Conservation (phyloP, 2,888 invertebrate species). For the Ectemnius continuus region DNA sequence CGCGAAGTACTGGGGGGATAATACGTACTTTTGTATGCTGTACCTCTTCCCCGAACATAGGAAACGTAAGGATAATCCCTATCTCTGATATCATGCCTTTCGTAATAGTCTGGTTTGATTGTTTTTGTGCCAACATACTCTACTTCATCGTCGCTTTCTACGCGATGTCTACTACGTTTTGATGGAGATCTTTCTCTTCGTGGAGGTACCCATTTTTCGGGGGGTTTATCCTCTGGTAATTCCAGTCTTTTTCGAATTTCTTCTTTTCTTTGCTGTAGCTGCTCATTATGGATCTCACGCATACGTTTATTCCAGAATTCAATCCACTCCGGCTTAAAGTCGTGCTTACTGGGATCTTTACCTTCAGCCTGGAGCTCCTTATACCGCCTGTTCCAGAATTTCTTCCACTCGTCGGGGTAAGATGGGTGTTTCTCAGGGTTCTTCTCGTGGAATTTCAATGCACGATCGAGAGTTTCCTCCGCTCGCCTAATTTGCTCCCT, state of each 20-base stretch:
- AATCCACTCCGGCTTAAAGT: constrained; percentile 95
- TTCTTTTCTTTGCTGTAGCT: constrained; percentile 83
- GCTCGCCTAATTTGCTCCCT: constrained; percentile 76
- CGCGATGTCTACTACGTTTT: constrained; percentile 54
- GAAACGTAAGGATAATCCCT: constrained; percentile 58
- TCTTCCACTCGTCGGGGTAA: constrained; percentile 94
- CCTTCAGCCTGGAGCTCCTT: constrained; percentile 87
- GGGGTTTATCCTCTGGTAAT: constrained; percentile 78
- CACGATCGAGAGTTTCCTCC: constrained; percentile 82
- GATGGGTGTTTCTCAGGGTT: constrained; percentile 93
- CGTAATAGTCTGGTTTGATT: constrained; percentile 68
- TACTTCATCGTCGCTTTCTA: constrained; percentile 75
- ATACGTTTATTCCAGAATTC: constrained; percentile 90
- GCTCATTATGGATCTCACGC: constrained; percentile 87
- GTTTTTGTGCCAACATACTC: constrained; percentile 71
- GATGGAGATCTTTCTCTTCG: constrained; percentile 58
- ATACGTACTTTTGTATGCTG: constrained; percentile 56
- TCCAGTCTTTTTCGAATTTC: constrained; percentile 84
- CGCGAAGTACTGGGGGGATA: constrained; percentile 55
- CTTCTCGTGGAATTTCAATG: constrained; percentile 87
- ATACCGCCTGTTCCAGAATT: constrained; percentile 91
- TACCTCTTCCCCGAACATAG: constrained; percentile 58
- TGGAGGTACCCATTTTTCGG: constrained; percentile 58
- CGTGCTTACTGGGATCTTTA: constrained; percentile 88
- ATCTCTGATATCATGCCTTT: constrained; percentile 66